Percentiles rank a stretch among this genome's conserved stretches.
phyloP scores from a whole-genome alignment of 92 coral and sea anemone genomes.

The Zoanthus sociatus region DNA sequence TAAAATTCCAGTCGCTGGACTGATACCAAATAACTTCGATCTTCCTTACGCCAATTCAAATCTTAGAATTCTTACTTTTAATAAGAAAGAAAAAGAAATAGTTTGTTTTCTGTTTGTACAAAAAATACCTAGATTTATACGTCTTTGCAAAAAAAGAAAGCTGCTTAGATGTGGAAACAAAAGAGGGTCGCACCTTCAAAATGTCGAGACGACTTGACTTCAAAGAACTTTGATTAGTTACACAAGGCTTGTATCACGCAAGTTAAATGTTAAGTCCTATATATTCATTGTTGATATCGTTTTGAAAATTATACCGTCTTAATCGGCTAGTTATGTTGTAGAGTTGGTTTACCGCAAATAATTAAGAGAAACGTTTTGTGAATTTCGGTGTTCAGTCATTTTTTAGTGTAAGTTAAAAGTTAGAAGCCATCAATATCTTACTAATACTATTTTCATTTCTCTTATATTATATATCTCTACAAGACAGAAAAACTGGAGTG shows the following conservation, averaged over 20 bases:
- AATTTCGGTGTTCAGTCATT: background rate
- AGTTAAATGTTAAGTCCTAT: background rate
- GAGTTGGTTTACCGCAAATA: too few species aligned
- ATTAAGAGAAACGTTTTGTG: too few species aligned
- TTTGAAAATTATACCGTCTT: background rate
- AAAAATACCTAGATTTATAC: background rate
- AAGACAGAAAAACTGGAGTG: slow-evolving; percentile 12
- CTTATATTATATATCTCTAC: background rate
- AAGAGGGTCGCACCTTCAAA: background rate
- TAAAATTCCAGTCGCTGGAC: background rate
- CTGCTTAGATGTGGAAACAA: background rate
- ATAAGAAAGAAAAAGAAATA: background rate
- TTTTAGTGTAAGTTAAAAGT: background rate
- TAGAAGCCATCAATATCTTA: background rate
- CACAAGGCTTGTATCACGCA: background rate
- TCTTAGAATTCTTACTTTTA: background rate
- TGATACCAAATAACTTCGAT: background rate
- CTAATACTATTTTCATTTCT: background rate
- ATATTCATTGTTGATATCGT: background rate
- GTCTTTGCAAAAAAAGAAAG: background rate
- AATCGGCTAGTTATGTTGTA: too few species aligned
- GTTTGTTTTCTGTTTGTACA: background rate
- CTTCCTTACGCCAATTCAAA: background rate
- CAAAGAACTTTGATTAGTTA: background rate
- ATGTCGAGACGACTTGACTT: background rate